Evolutionary conservation across 2,113 vertebrate species (phyloP), one percentile per base, ranked within the genome.

Genomic region (Neomonachus schauinslandi): DNA sequence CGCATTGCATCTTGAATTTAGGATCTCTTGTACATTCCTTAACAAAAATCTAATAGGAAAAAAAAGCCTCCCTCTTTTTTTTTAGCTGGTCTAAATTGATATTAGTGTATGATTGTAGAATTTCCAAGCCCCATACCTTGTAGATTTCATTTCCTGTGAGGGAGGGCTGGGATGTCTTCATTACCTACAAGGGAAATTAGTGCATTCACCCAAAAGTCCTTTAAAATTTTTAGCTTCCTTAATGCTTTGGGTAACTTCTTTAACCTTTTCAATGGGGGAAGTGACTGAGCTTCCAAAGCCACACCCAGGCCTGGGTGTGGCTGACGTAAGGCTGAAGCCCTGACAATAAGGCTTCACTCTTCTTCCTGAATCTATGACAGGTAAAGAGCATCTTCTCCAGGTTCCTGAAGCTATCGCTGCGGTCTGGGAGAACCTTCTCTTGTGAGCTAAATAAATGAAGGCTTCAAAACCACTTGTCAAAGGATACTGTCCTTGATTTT

Each of bases 141-240:
- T 9, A 96, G 80, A 79, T 71, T 96, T 61, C 61, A 85, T 71
- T 79, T 79, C 91, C 61, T 71, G 12, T 49, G 42, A 16, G 42
- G 51, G 74, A 49, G 42, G 51, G 10, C 80, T 42, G 69, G 93
- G 42, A n/a, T 87, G 65, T 31, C 65, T 74, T 92, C 22, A 46
- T 57, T 1, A 55, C n/a, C 15, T 63, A 67, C 46, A 31, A 82
- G 65, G 55, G 63, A 87, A 82, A 82, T 82, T 26, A 31, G 19
- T 31, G 26, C n/a, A n/a, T 82, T 92, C 21, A 65, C 84, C 31
- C 67, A 71, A 69, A 96, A 61, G 42, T 96, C 80, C 79, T 84
- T 79, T 71, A n/a, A 77, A 59, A 71, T 39, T 63, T 96, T 88
- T 55, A 24, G 39, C 33, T 93, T 79, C 72, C 79, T 59, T 36